phyloP scores from a whole-genome alignment of 2,888 invertebrate species.

The Sinohyriopsis cumingii region DNA sequence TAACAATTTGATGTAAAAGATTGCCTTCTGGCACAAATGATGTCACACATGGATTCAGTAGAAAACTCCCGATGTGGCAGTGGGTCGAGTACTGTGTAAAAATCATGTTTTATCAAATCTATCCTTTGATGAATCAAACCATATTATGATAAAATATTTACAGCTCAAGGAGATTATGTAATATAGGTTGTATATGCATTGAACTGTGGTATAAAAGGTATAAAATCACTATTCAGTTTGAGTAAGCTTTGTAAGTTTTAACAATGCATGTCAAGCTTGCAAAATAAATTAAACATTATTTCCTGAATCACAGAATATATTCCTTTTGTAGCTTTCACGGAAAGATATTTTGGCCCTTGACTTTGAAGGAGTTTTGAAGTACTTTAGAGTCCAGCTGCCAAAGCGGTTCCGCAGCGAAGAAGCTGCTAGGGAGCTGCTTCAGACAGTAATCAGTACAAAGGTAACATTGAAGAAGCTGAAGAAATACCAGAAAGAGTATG shows the following conservation, averaged over 20 bases:
- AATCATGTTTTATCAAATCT: neutral
- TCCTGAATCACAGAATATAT: neutral
- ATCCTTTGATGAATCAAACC: neutral
- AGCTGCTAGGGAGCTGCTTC: conserved; percentile 89
- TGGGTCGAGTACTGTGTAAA: conserved; percentile 18
- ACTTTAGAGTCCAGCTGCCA: conserved; percentile 96
- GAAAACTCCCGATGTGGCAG: too few species aligned
- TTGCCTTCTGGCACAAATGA: too few species aligned
- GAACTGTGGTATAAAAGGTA: too few species aligned
- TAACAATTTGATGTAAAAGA: too few species aligned
- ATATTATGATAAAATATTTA: too few species aligned
- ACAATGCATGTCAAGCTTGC: too few species aligned
- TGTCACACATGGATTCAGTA: too few species aligned
- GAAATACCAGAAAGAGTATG: conserved; percentile 95
- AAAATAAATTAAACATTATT: too few species aligned
- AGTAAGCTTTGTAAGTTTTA: too few species aligned
- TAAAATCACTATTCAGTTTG: too few species aligned
- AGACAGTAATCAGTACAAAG: conserved; percentile 81
- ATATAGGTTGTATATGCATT: too few species aligned
- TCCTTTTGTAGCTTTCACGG: conserved; percentile 75
- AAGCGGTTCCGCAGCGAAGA: conserved; percentile 96
- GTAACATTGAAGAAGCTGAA: conserved; percentile 80
- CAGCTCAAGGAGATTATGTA: too few species aligned
- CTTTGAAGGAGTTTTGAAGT: conserved; percentile 98
- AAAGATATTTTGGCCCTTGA: conserved; percentile 93